Evolutionary conservation across 2,888 invertebrate genomes (phyloP), one percentile per base, ranked within the genome.

Genomic region (Phyllotreta cruciferae): DNA sequence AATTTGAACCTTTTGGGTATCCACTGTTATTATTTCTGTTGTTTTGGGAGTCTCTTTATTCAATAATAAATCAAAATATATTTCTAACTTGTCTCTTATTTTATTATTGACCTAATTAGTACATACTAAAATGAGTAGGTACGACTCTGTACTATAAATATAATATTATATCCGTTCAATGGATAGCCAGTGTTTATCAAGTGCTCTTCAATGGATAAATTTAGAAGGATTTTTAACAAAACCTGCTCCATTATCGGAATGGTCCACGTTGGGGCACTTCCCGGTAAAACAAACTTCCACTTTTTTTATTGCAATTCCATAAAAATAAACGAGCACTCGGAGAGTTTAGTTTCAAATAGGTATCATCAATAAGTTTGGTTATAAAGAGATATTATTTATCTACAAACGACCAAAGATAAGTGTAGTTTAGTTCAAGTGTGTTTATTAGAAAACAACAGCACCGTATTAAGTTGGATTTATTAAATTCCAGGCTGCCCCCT

Each of bases 231-330:
- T 56, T 75, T 74, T 50, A 55, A 10, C 24, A 78, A 80, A 53
- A 76, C 77, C 56, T 84, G 83, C 74, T 83, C 84, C 63, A 78
- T 90, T 38, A 86, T 91, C 72, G 90, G 89, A 57, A 91, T 91
- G 90, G 83, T 91, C 58, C 91, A 91, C 76, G 83, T 89, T 1
- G 82, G 82, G 70, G 86, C 89, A 47, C 79, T 90, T 63, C 91
- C 91, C 80, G 90, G 90, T 89, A 80, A 37, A 47, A 9, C 38
- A 4, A 24, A 24, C 10, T 50, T 14, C 11, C 2, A 37, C 14
- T 45, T 52, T 49, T 49, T 11, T 47, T 13, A 13, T 34, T 35
- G 10, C 1, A 49, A 47, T 7, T n/a, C 14, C 9, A 14, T 14
- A 14, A 47, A 14, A 13, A 24, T 11, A 9, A 47, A 14, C 9